Evolutionary conservation across 2,888 invertebrate species (phyloP), one percentile per base, ranked within the genome.

Genomic region (Falcaria lacertinaria): DNA sequence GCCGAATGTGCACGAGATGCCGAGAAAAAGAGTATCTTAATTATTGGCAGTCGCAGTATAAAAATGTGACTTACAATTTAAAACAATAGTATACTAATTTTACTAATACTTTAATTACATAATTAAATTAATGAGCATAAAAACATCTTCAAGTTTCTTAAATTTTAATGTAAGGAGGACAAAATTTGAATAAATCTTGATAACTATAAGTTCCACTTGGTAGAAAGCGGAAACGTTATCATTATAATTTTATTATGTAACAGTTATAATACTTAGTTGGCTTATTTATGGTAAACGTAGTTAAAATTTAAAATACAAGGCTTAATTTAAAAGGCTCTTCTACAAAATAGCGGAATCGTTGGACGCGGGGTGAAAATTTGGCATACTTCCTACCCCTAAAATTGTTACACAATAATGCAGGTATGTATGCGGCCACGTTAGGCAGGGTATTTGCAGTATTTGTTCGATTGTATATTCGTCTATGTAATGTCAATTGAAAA

Each of bases 401-500:
- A 69, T 63, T 55, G 71, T 87, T 85, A 80, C 73, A 70, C 80
- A 84, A 87, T 72, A 74, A 60, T 87, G 87, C 87, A 85, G 86
- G 79, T 82, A 77, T 63, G 59, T 62, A n/a, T n/a, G n/a, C n/a
- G n/a, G 55, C 57, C 61, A 64, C 64, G 57, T 53, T 55, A 58
- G 11, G 11, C 8, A 28, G 11, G 19, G 6, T 8, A 52, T 44
- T 42, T 55, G 53, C 54, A 52, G 61, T 64, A 54, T 63, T 70
- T 59, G 53, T 52, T 57, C 51, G 54, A 60, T 63, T 58, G 42
- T 28, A 45, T 17, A 50, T 52, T 47, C 57, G 56, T 50, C 51
- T 17, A 8, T 15, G 15, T 16, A 16, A 34, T 8, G n/a, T n/a
- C n/a, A n/a, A n/a, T n/a, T n/a, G n/a, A n/a, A n/a, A n/a, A n/a